Evolutionary conservation across 2,797 vertebrate species (phyloP).

Genomic region (Micrastur ruficollis): DNA sequence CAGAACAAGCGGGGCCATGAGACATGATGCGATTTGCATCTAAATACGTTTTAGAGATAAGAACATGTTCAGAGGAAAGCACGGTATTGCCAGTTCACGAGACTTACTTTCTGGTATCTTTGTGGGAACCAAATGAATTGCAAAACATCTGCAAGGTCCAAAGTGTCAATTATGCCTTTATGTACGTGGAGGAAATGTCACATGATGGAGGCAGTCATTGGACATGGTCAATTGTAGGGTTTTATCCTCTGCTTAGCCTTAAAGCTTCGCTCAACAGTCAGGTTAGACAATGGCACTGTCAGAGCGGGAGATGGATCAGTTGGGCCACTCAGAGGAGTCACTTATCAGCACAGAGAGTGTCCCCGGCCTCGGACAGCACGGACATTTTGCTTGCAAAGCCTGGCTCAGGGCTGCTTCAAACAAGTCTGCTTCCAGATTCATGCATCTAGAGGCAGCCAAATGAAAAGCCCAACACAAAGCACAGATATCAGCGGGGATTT

Average conservation of each 20-base stretch:
- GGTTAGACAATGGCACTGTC: conserved; percentile 71
- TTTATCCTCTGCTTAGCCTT: conserved; percentile 72
- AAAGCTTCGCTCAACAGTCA: conserved; percentile 69
- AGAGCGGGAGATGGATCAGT: conserved; percentile 70
- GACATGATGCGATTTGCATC: conserved; percentile 53
- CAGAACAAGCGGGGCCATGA: background rate
- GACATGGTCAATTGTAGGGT: conserved; percentile 74
- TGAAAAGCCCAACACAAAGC: background rate
- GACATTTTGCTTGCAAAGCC: conserved; percentile 57
- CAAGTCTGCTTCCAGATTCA: conserved; percentile 23
- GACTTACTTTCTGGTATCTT: conserved; percentile 68
- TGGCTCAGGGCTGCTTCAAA: conserved; percentile 8
- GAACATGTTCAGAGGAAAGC: conserved; percentile 51
- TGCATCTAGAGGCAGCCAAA: background rate
- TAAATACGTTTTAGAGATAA: conserved; percentile 59
- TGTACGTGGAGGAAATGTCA: conserved; percentile 76
- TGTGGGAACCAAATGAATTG: conserved; percentile 73
- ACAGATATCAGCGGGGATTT: background rate
- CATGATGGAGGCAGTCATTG: conserved; percentile 75
- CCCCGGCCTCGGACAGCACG: background rate
- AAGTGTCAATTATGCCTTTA: conserved; percentile 74
- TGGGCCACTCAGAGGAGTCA: conserved; percentile 61
- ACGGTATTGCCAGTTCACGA: conserved; percentile 54
- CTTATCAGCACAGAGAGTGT: conserved; percentile 67
- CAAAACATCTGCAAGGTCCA: conserved; percentile 74